Conservation (phyloP, 2,113 vertebrate genomes). For the Reinhardtius hippoglossoides region DNA sequence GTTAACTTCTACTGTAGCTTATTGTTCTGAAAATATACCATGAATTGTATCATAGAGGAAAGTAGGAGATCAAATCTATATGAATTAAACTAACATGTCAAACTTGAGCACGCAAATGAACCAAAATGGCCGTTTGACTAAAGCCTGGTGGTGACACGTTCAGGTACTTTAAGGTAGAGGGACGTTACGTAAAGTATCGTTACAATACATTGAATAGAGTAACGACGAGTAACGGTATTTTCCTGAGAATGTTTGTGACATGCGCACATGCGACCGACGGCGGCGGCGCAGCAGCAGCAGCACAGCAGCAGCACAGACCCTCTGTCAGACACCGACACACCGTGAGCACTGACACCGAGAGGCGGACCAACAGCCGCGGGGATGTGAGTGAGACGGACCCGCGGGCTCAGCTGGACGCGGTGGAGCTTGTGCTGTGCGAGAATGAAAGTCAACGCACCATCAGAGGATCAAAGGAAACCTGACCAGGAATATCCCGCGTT, state of each 20-base stretch:
- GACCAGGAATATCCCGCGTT: neutral
- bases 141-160: too few relatives aligned
- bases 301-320: constrained; percentile 30
- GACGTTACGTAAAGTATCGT: neutral
- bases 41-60: too few relatives aligned
- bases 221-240: neutral
- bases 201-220: neutral
- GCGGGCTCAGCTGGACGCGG: constrained; percentile 24
- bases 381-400: constrained; percentile 52
- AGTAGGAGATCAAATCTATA: too few relatives aligned
- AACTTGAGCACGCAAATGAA: too few relatives aligned
- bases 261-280: constrained; percentile 60
- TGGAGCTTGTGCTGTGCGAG: constrained; percentile 46
- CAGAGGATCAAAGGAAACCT: neutral
- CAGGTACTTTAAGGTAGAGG: too few relatives aligned
- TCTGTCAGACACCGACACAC: constrained; percentile 38
- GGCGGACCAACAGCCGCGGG: constrained; percentile 33
- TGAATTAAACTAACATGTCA: too few relatives aligned
- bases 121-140: too few relatives aligned
- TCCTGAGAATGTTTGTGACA: constrained; percentile 54
- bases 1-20: too few relatives aligned
- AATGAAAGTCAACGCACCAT: constrained; percentile 45
- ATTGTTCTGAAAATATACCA: too few relatives aligned
- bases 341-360: constrained; percentile 42
- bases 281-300: constrained; percentile 7